Base-by-base conservation (phyloP, 1,140 invertebrate genomes). In the Brachionus plicatilis region DNA sequence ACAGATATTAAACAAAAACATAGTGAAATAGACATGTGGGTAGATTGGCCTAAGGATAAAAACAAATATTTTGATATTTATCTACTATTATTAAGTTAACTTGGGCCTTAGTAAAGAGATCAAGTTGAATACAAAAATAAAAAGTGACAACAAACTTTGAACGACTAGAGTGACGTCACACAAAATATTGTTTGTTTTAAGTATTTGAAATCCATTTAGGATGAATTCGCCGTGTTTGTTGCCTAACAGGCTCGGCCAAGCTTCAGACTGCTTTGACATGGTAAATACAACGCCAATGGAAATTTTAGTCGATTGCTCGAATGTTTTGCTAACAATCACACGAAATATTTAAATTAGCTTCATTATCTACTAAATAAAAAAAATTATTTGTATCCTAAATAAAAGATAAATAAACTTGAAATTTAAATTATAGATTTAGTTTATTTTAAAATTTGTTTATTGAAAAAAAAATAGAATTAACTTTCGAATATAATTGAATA, bases 161-260 rank as follows among this genome's bases (percentile, higher is more conserved):
- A 88, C 89, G 72, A 90, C 89, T 14, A 90, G 86, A 43, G 88
- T 88, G 24, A 90, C 88, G 87, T 90, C 89, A 88, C 89, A 89
- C 11, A 90, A 86, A 50, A 89, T 87, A 85, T 88, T 88, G 70
- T 90, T 88, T 70, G 86, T 87, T 85, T 88, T 88, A 3, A 90
- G 85, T 84, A 88, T 88, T 85, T 88, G 88, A 7, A 90, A 86
- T 9, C 89, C 89, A 72, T 89, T 88, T 56, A 90, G 84, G 72
- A 90, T 87, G 70, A 87, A 88, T 87, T 89, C 88, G 80, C 88
- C 88, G 87, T 90, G 89, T 85, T 89, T 88, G n/a, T 87, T 88
- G 20, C 53, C 53, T 5, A 60, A 60, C 17, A 20, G 20, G 17
- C 53, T 60, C 11, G 66, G n/a, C 66, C 66, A 68, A 68, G 66